Evolutionary conservation across 2,888 invertebrate species (phyloP).

Genomic region (Mesoligia furuncula): DNA sequence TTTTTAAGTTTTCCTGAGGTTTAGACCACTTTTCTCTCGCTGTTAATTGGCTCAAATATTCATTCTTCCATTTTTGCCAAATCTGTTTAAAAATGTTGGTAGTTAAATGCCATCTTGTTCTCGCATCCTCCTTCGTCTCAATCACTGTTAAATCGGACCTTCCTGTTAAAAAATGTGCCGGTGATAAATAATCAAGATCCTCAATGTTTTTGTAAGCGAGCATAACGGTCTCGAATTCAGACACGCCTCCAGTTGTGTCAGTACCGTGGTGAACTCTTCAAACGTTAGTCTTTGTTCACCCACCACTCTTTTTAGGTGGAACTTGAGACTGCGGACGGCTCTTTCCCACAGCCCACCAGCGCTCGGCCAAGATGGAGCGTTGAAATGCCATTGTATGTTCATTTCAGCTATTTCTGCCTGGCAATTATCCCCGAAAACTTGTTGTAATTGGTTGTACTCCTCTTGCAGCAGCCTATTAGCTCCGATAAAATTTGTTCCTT

Average conservation of each 20-base stretch:
- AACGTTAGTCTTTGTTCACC: too few relatives aligned
- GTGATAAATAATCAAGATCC: slow-evolving; percentile 9
- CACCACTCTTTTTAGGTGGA: too few relatives aligned
- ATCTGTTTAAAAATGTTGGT: slow-evolving; percentile 8
- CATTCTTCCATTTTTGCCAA: slow-evolving; percentile 3
- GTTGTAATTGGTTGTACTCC: not conserved
- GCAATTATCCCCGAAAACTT: not conserved
- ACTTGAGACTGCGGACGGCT: too few relatives aligned
- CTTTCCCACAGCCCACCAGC: too few relatives aligned
- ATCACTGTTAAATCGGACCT: not conserved
- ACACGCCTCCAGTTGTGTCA: not conserved
- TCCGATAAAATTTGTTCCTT: slow-evolving; percentile 6
- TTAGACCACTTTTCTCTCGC: not conserved
- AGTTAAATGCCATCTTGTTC: slow-evolving; percentile 10
- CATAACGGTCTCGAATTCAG: not conserved
- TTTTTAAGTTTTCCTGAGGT: too few relatives aligned
- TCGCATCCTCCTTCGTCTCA: not conserved
- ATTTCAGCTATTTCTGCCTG: not conserved
- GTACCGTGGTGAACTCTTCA: slow-evolving; percentile 19
- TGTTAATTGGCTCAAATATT: not conserved
- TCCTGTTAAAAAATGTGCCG: slow-evolving; percentile 6
- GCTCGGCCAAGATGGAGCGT: too few relatives aligned
- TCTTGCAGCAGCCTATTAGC: not conserved
- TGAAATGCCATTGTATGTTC: slow-evolving; percentile 17
- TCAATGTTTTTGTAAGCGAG: slow-evolving; percentile 2